Conservation (phyloP, 1,140 invertebrate genomes). For the Ceratoteleas bidentatus region DNA sequence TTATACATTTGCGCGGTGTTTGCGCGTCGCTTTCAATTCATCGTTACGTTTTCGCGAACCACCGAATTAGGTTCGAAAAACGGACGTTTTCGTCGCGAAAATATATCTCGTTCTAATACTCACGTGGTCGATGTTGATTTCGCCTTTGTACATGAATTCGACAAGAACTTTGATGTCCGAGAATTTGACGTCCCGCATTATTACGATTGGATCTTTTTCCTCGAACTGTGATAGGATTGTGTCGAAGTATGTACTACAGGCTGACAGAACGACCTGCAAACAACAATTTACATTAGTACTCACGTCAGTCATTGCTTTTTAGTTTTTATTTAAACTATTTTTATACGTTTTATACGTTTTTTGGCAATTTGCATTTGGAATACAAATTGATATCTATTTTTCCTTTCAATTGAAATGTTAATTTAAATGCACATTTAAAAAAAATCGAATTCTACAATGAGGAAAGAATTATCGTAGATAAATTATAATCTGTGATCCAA, state of each 20-base stretch:
- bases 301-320: not conserved
- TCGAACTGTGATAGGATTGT: constrained; percentile 93
- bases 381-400: too few species aligned
- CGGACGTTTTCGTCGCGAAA: not conserved
- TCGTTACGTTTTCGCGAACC: not conserved
- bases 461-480: too few species aligned
- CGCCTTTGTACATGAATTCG: constrained; percentile 97
- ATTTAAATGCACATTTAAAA: too few species aligned
- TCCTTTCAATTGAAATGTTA: too few species aligned
- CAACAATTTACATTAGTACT: constrained; percentile 35
- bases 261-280: constrained; percentile 85
- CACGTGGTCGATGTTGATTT: constrained; percentile 96
- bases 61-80: too few species aligned
- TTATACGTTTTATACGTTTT: too few species aligned
- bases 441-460: too few species aligned
- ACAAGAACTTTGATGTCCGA: constrained; percentile 92
- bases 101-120: constrained; percentile 75
- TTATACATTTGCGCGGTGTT: too few species aligned
- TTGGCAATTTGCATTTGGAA: too few species aligned
- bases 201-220: constrained; percentile 92
- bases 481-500: too few species aligned
- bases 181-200: constrained; percentile 92
- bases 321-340: not conserved
- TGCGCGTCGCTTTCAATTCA: not conserved
- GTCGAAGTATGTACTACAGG: constrained; percentile 95